Evolutionary conservation across 2,888 invertebrate species (phyloP), one percentile per base, ranked within the genome.

Genomic region (Sabellastarte sp.): DNA sequence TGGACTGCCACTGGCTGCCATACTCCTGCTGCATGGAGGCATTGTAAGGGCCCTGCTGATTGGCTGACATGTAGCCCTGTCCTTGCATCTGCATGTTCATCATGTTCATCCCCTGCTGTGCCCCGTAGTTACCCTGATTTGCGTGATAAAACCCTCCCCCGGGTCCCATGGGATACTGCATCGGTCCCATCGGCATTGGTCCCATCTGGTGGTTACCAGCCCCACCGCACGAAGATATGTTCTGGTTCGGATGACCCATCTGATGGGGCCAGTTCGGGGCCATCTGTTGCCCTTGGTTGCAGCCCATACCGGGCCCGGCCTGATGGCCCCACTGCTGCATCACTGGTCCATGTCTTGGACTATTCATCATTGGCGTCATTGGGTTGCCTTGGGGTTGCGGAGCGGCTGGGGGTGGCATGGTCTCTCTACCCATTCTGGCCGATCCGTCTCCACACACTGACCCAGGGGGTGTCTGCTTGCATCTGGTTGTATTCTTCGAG

Each of bases 1-100:
- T 58, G 41, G 4, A 10, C 26, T 58, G 58, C 58, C 60, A 31
- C n/a, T 60, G 60, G 28, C 20, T 41, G 10, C 41, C 41, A 20
- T 41, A 41, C 20, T 41, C 41, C 20, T 28, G 33, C 29, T 50
- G 50, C 31, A 52, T 29, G 30, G 28, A 5, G 28, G 29, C 29
- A 10, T 15, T 41, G 10, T 41, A 20, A 10, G 20, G 10, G 20
- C 20, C 20, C 10, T 41, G 41, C 20, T 41, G 41, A 41, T 41
- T 15, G 10, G 41, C 10, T 10, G 10, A 15, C 41, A 41, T 41
- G 41, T 41, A 15, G 10, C 41, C 41, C 41, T 10, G 10, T 20
- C 41, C 41, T 41, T 41, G 41, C 29, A 26, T 50, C n/a, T 31
- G 61, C 32, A 50, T 32, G 29, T 33, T 32, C 33, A 33, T 41